These are phyloP conservation scores for Dromas ardeola DNA, from an alignment of 2,113 vertebrate genomes.

Conservation along the genomic window DNA sequence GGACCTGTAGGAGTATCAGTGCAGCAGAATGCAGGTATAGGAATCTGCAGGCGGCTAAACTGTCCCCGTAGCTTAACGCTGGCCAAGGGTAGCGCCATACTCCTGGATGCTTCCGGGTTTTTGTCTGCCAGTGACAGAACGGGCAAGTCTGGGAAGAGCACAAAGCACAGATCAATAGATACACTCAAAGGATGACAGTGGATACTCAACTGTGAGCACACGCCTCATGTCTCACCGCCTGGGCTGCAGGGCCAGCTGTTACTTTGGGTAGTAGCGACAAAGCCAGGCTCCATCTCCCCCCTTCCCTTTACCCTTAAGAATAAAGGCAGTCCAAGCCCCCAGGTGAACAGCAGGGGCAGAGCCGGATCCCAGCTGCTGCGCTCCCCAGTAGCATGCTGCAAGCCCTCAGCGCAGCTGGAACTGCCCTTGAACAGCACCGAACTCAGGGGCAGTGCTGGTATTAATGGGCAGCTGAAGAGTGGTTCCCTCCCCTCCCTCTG, in stretches of 20 bases:
- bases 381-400: background rate
- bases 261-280: fast-evolving
- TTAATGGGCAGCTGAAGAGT: background rate
- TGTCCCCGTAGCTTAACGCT: too few relatives aligned
- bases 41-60: background rate
- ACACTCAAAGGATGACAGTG: background rate
- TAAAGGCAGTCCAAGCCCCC: too few relatives aligned
- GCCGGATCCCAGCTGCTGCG: background rate
- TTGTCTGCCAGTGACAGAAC: too few relatives aligned
- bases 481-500: background rate
- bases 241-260: background rate
- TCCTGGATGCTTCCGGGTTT: fast-evolving
- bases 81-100: background rate
- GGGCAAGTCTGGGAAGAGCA: background rate
- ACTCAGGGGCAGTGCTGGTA: fast-evolving
- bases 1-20: too few relatives aligned
- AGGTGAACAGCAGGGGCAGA: background rate
- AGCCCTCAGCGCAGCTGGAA: background rate
- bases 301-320: background rate
- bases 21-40: fast-evolving
- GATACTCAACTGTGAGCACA: too few relatives aligned
- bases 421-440: background rate
- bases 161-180: too few relatives aligned
- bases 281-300: background rate
- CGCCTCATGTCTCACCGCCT: fast-evolving